phyloP scores from a whole-genome alignment of 1,140 invertebrate genomes.

The Zophobas atratus region DNA sequence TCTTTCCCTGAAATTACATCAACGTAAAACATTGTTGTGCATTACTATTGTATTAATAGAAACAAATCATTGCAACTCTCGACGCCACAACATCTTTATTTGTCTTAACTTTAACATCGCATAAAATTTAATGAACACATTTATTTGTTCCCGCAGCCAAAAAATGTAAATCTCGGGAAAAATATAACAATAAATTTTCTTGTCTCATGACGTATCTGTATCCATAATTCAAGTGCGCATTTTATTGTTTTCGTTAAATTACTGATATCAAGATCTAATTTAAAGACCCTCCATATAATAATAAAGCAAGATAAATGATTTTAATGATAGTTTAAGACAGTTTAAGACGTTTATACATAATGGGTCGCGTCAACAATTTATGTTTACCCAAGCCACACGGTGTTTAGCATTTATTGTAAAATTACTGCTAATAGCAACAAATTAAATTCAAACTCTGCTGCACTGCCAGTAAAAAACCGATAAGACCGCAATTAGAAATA shows the following conservation, averaged over 20 bases:
- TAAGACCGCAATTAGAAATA: constrained; percentile 35
- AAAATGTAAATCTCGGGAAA: constrained; percentile 2
- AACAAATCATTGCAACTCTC: constrained; percentile 27
- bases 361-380: constrained; percentile 20
- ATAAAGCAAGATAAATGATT: constrained; percentile 29
- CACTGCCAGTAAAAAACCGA: constrained; percentile 15
- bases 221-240: constrained; percentile 15
- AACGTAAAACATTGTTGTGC: constrained; percentile 24
- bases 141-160: neutral
- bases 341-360: constrained; percentile 34
- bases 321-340: constrained; percentile 15
- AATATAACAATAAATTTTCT: neutral
- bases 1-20: constrained; percentile 11
- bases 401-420: constrained; percentile 37
- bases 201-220: neutral
- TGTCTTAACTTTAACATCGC: constrained; percentile 6
- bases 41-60: constrained; percentile 14
- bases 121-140: constrained; percentile 10
- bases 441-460: constrained; percentile 12
- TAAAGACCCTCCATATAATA: constrained; percentile 11
- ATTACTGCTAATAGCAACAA: constrained; percentile 31
- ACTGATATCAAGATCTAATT: constrained; percentile 19
- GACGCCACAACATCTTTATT: constrained; percentile 12
- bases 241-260: neutral
- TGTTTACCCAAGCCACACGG: constrained; percentile 15